Conservation (phyloP, 1,140 invertebrate genomes). For the Drosophila sp. region DNA sequence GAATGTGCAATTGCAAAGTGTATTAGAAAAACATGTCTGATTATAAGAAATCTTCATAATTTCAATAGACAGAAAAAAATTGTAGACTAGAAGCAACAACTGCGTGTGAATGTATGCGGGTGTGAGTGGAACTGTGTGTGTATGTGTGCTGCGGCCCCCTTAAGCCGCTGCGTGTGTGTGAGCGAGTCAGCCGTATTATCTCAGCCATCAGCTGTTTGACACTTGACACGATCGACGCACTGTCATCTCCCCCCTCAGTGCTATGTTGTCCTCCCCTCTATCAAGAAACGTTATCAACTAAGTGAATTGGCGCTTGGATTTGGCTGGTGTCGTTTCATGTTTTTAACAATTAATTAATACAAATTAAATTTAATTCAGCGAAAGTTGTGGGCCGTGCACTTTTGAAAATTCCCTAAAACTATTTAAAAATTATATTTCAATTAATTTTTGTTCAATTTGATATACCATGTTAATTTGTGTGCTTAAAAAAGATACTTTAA, state of each 20-base stretch:
- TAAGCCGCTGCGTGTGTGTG: constrained; percentile 39
- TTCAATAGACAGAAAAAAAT: constrained; percentile 44
- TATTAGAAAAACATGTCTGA: constrained; percentile 23
- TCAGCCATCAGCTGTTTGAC: constrained; percentile 70
- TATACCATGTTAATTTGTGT: neutral
- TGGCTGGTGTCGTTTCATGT: constrained; percentile 40
- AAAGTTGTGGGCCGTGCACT: neutral
- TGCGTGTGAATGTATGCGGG: constrained; percentile 33
- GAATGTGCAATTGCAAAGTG: constrained; percentile 35
- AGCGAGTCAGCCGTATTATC: constrained; percentile 55
- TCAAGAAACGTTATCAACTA: constrained; percentile 2
- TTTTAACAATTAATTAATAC: constrained; percentile 54
- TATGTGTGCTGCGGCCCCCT: neutral
- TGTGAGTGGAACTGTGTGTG: neutral
- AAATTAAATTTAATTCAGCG: constrained; percentile 48
- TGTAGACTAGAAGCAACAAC: constrained; percentile 30
- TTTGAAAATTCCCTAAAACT: neutral
- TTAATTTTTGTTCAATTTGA: neutral
- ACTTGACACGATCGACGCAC: constrained; percentile 68
- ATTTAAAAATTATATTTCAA: neutral
- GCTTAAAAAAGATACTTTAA: constrained; percentile 9
- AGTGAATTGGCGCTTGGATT: constrained; percentile 59
- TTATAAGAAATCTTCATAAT: constrained; percentile 60
- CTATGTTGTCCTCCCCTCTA: constrained; percentile 10
- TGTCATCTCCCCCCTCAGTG: constrained; percentile 14